phyloP scores from a whole-genome alignment of 2,113 vertebrate species.

The Chrysochloris asiatica region DNA sequence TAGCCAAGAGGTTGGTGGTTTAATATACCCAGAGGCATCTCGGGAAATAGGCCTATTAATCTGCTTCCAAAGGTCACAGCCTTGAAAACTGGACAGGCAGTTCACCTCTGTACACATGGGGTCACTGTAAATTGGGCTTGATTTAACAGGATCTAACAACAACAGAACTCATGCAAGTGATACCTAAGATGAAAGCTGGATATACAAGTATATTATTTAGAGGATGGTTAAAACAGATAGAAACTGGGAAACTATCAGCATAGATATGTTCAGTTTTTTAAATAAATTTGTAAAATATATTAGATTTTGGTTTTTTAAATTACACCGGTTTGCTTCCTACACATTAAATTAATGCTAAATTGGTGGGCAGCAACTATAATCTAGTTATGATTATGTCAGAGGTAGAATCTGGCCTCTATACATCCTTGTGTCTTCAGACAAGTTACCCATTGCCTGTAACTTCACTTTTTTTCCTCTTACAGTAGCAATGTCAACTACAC shows the following conservation, averaged over 20 bases:
- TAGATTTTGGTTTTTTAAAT: background rate
- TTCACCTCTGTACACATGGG: background rate
- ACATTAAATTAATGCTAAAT: background rate
- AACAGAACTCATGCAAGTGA: background rate
- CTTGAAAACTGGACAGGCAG: background rate
- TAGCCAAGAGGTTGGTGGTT: background rate
- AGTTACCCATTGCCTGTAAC: background rate
- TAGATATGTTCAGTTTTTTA: slow-evolving; percentile 19
- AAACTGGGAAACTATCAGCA: background rate
- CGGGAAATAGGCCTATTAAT: too few relatives aligned
- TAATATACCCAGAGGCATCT: background rate
- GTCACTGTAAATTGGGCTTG: background rate
- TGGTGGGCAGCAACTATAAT: background rate
- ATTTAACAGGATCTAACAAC: background rate
- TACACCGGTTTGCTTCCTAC: slow-evolving; percentile 14
- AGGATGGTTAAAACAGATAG: background rate
- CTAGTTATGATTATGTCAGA: background rate
- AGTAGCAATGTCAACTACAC: background rate
- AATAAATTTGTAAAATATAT: background rate
- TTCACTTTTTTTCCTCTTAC: slow-evolving; percentile 10
- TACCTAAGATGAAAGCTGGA: slow-evolving; percentile 9
- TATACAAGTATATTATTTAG: slow-evolving; percentile 17
- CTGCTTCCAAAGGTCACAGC: background rate
- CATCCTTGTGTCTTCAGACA: background rate
- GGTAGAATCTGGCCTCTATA: background rate